Evolutionary conservation across 2,113 vertebrate genomes (phyloP).

Genomic region (Dipodomys ordii): DNA sequence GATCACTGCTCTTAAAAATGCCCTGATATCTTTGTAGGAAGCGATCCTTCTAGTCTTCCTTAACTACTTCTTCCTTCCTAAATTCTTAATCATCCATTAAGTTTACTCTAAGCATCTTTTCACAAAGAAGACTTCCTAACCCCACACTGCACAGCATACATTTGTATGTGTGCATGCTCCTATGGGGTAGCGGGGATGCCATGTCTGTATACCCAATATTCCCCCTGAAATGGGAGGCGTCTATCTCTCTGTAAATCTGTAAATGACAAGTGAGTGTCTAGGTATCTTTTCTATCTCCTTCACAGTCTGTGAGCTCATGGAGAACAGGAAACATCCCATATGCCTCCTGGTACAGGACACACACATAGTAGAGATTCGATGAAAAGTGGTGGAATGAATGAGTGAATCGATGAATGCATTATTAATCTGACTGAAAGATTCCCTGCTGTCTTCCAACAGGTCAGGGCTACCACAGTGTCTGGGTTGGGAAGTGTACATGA

Average conservation of each 20-base stretch:
- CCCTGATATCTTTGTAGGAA: not conserved
- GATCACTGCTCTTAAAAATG: not conserved
- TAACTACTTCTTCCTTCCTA: not conserved
- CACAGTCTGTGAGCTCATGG: not conserved
- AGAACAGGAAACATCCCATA: not conserved
- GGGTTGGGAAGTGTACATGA: rapidly evolving
- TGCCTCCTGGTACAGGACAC: not conserved
- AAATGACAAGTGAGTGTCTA: not conserved
- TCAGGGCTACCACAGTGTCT: rapidly evolving
- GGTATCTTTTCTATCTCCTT: not conserved
- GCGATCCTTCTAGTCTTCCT: not conserved
- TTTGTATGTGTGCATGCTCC: not conserved
- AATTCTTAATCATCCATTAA: not conserved
- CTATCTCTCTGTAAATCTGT: not conserved
- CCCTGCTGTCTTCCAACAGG: rapidly evolving
- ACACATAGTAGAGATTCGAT: not conserved
- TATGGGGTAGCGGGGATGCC: not conserved
- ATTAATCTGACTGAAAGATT: no score
- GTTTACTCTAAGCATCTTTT: not conserved
- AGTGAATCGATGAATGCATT: rapidly evolving
- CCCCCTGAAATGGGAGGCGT: rapidly evolving
- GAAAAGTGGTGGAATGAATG: rapidly evolving
- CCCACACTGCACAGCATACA: no score
- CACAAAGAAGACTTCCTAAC: not conserved
- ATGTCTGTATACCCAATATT: not conserved